Evolutionary conservation across 2,888 invertebrate genomes (phyloP).

Genomic region (Rhorus exstirpatorius): DNA sequence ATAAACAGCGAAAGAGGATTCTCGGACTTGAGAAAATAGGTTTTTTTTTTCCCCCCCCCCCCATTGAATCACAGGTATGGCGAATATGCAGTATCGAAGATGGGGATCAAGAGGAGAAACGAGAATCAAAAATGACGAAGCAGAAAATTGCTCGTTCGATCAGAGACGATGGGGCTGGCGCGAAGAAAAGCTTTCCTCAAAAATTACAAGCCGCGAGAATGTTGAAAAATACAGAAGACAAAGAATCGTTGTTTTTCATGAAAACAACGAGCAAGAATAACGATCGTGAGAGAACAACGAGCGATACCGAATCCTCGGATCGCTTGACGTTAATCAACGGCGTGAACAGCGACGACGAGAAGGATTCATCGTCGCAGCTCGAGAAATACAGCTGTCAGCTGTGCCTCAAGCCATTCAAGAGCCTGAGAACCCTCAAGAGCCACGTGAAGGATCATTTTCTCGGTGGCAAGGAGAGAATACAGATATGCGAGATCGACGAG

Average conservation of each 20-base stretch:
- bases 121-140: not conserved
- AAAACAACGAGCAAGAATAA: constrained; percentile 1
- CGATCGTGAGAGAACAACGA: constrained; percentile 12
- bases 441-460: constrained; percentile 79
- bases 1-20: no score
- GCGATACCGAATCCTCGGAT: no score
- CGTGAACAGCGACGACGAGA: constrained; percentile 51
- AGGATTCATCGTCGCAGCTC: constrained; percentile 55
- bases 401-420: constrained; percentile 75
- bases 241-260: constrained; percentile 22
- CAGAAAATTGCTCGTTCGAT: not conserved
- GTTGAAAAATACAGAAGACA: constrained; percentile 9
- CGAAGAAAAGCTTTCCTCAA: not conserved
- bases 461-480: constrained; percentile 56
- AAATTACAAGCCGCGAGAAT: not conserved
- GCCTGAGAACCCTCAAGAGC: constrained; percentile 73
- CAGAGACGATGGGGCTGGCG: not conserved
- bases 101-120: not conserved
- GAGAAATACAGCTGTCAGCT: constrained; percentile 77
- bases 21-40: not conserved
- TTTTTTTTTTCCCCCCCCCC: no score
- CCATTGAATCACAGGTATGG: constrained; percentile 58
- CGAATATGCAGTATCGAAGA: constrained; percentile 64
- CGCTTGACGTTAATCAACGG: constrained; percentile 48
- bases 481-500: constrained; percentile 7